Evolutionary conservation across 2,888 invertebrate species (phyloP).

Genomic region (Euzophera pinguis): DNA sequence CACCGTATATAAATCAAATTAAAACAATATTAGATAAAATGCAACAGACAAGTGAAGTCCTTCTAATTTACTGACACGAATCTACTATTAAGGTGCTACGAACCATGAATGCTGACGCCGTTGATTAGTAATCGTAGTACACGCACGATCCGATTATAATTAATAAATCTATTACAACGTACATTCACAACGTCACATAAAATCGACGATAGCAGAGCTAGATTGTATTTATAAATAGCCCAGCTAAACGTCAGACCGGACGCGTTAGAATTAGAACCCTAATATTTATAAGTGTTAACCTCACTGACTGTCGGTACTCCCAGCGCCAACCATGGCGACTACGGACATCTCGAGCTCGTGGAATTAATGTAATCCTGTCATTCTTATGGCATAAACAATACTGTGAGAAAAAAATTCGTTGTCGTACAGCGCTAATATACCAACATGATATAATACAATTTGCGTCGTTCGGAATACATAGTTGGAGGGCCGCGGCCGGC

Average conservation of each 20-base stretch:
- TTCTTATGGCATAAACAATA: not conserved
- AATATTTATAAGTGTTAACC: constrained; percentile 35
- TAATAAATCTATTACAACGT: constrained; percentile 17
- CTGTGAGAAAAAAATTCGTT: not conserved
- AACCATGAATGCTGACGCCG: constrained; percentile 41
- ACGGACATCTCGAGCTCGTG: not conserved
- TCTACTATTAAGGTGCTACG: constrained; percentile 53
- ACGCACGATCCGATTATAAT: constrained; percentile 32
- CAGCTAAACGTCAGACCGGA: constrained; percentile 38
- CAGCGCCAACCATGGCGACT: constrained; percentile 8
- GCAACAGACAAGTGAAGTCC: constrained; percentile 41
- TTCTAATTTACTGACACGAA: constrained; percentile 51
- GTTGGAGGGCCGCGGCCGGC: not conserved
- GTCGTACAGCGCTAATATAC: not conserved
- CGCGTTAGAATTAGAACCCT: constrained; percentile 28
- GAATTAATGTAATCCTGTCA: not conserved
- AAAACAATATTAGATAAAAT: constrained; percentile 31
- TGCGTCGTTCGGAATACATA: not conserved
- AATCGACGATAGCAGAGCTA: constrained; percentile 39
- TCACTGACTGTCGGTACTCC: constrained; percentile 34
- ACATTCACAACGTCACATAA: constrained; percentile 12
- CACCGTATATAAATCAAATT: constrained; percentile 6
- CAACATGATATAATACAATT: not conserved
- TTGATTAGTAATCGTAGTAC: constrained; percentile 23
- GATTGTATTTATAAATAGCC: constrained; percentile 23